A percentile compares a stretch with the other conserved stretches of the same genome.
Evolutionary conservation across 2,888 invertebrate genomes (phyloP).

Genomic region (Gastrophysa polygoni): DNA sequence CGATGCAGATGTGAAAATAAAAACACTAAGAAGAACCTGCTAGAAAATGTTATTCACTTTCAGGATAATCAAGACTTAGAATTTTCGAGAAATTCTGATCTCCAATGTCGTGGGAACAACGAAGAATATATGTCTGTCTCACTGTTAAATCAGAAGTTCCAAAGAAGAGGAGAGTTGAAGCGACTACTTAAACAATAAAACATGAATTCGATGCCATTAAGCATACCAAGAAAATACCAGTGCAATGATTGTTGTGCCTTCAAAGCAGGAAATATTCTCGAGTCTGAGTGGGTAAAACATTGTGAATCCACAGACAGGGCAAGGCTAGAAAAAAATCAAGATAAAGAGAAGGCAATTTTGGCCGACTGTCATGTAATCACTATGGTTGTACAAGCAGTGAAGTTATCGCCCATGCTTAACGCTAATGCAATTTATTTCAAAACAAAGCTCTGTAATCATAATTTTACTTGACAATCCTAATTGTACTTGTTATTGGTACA

Average conservation of each 20-base stretch:
- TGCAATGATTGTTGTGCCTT: slow-evolving; percentile 7
- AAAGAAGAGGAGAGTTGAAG: background rate
- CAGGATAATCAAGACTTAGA: background rate
- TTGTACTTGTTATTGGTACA: slow-evolving; percentile 1
- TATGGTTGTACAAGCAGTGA: background rate
- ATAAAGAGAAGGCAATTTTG: background rate
- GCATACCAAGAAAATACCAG: slow-evolving; percentile 24
- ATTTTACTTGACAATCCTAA: slow-evolving; percentile 3
- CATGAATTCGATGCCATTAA: slow-evolving; percentile 5
- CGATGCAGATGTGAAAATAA: background rate
- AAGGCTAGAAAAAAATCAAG: slow-evolving; percentile 1
- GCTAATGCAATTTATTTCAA: slow-evolving; percentile 2
- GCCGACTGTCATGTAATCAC: background rate
- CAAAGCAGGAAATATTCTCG: background rate
- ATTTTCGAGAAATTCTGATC: background rate
- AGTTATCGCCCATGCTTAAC: slow-evolving; percentile 1
- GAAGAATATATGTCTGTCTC: background rate
- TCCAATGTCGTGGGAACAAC: background rate
- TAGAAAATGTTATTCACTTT: background rate
- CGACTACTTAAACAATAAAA: background rate
- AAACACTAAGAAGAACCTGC: background rate
- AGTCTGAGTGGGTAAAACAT: background rate
- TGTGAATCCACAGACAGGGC: slow-evolving; percentile 6
- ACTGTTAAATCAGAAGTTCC: background rate
- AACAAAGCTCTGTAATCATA: slow-evolving; percentile 6